phyloP scores from a whole-genome alignment of 2,888 invertebrate genomes.

The Drosophila prolongata region DNA sequence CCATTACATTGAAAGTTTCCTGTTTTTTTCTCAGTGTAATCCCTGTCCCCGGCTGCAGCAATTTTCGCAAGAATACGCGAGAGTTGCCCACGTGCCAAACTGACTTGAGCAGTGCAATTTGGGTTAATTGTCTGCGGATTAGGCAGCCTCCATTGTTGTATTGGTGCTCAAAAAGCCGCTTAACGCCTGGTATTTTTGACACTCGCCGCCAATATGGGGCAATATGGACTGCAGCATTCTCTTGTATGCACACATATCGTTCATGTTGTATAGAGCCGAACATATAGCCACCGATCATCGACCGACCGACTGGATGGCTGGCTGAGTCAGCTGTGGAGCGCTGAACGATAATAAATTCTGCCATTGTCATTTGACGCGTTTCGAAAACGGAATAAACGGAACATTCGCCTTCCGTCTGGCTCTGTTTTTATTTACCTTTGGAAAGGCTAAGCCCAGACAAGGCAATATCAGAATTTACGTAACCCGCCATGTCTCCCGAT shows the following conservation, averaged over 20 bases:
- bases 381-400: constrained; percentile 50
- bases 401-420: constrained; percentile 37
- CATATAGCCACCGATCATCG: neutral
- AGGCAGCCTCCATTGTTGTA: constrained; percentile 57
- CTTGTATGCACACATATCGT: neutral
- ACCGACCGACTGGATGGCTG: constrained; percentile 23
- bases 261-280: neutral
- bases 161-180: constrained; percentile 50
- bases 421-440: constrained; percentile 25
- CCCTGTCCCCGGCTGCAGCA: constrained; percentile 32
- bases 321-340: constrained; percentile 57
- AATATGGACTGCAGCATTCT: constrained; percentile 46
- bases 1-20: neutral
- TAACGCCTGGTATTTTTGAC: constrained; percentile 72
- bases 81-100: constrained; percentile 71
- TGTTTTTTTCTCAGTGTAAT: constrained; percentile 4
- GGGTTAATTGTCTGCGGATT: constrained; percentile 76
- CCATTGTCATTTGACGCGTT: constrained; percentile 72
- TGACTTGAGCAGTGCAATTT: constrained; percentile 66
- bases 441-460: constrained; percentile 41
- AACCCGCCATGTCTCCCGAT: constrained; percentile 36
- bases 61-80: constrained; percentile 66
- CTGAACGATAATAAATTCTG: constrained; percentile 68
- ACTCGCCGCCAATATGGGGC: constrained; percentile 68
- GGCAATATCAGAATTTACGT: constrained; percentile 54